Evolutionary conservation across 2,113 vertebrate species (phyloP), one percentile per base, ranked within the genome.

Genomic region (Oncorhynchus tshawytscha): DNA sequence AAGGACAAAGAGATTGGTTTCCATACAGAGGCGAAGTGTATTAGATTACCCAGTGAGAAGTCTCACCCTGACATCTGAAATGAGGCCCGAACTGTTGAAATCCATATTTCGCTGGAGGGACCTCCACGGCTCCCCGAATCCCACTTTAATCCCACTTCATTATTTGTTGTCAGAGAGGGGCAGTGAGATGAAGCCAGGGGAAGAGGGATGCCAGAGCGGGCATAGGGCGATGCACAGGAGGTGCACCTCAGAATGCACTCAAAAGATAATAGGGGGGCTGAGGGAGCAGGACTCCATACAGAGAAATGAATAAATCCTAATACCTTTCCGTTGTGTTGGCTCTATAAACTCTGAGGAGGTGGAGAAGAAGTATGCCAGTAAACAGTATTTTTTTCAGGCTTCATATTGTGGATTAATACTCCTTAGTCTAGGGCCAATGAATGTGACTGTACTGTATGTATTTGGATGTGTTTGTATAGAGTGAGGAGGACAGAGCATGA

Each of bases 1-100:
- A 91, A 88, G 87, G 39, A 45, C 39, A 89, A 87, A 86, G 82
- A 86, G 81, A 88, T 83, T 84, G 60, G n/a, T 81, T 74, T 74
- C 73, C 71, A 78, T 72, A 75, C 77, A 75, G 27, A 85, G n/a
- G 77, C 65, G 75, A 75, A 82, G 76, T 78, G 83, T 81, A 84
- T 87, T 84, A 86, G 86, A 91, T 91, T 85, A 88, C 81, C 79
- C 8, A 45, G 39, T 45, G 39, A 45, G 39, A 45, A 45, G 39
- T 45, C 39, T 80, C 48, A 29, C 51, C 77, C 76, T 65, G 76
- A 84, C 74, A 78, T 88, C 84, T 86, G 85, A 89, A 73, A 68
- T 74, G 27, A 73, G 72, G 51, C 13, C 51, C 51, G 16, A 54
- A 54, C 51, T 54, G 51, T 54, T 54, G 16, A 18, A 81, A 88